phyloP scores from a whole-genome alignment of 2,113 vertebrate genomes.

The Acrocephalus arundinaceus region DNA sequence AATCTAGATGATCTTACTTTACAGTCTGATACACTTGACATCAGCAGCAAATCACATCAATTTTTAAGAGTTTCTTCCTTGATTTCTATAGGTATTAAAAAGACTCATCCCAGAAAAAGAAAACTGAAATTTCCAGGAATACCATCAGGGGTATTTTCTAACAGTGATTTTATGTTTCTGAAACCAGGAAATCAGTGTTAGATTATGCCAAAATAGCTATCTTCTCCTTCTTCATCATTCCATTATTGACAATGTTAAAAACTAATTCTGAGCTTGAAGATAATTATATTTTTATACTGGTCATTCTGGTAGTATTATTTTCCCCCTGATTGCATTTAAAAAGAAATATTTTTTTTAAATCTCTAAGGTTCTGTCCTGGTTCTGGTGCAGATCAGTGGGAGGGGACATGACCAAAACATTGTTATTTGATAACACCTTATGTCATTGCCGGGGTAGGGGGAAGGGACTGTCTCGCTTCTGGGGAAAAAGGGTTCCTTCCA shows the following conservation, averaged over 20 bases:
- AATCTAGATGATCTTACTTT: neutral
- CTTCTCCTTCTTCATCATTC: neutral
- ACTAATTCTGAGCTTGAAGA: neutral
- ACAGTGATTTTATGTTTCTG: neutral
- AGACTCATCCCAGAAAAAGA: neutral
- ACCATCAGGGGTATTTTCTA: neutral
- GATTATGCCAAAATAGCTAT: neutral
- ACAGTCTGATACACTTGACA: neutral
- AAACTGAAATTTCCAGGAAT: neutral
- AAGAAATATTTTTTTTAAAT: neutral
- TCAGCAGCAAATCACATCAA: neutral
- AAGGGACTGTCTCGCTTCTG: neutral
- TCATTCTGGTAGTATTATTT: neutral
- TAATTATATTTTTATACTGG: neutral
- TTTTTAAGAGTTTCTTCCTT: neutral
- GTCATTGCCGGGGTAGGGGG: neutral
- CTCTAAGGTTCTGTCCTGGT: neutral
- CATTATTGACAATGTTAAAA: neutral
- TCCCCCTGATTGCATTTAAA: neutral
- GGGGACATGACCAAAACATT: neutral
- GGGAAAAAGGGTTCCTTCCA: neutral
- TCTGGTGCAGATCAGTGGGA: neutral
- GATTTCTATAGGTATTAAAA: neutral
- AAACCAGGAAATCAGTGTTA: neutral
- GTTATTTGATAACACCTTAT: neutral